Conservation (phyloP, 2,113 vertebrate genomes). For the Alethe castanea region DNA sequence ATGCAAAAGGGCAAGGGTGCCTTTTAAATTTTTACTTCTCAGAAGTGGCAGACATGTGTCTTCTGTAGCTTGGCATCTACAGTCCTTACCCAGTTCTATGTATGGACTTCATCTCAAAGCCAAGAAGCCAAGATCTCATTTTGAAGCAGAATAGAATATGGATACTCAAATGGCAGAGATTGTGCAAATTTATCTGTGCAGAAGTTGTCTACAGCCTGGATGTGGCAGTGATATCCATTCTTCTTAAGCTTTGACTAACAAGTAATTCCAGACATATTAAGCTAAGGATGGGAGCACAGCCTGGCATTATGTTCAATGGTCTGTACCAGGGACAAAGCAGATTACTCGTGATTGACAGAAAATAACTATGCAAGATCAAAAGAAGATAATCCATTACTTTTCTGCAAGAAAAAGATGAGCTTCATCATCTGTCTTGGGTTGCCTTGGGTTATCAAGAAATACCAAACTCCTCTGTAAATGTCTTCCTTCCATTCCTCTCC, state of each 20-base stretch:
- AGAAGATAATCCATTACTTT: background rate
- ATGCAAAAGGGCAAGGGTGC: background rate
- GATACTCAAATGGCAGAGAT: background rate
- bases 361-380: background rate
- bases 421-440: background rate
- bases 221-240: background rate
- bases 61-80: background rate
- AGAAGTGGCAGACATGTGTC: background rate
- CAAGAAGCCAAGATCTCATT: background rate
- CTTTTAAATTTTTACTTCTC: background rate
- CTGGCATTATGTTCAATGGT: background rate
- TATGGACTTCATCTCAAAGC: background rate
- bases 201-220: background rate
- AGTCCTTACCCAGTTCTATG: background rate
- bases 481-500: background rate
- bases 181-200: background rate
- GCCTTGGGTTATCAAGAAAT: background rate
- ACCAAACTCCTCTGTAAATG: background rate
- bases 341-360: background rate
- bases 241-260: background rate
- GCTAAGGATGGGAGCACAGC: background rate
- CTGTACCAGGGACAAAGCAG: background rate
- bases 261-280: background rate
- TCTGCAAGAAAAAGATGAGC: background rate
- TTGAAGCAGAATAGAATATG: background rate